A percentile compares a stretch with the other conserved stretches of the same genome.
phyloP scores from a whole-genome alignment of 2,113 vertebrate species.

The Cephalopholis sonnerati region DNA sequence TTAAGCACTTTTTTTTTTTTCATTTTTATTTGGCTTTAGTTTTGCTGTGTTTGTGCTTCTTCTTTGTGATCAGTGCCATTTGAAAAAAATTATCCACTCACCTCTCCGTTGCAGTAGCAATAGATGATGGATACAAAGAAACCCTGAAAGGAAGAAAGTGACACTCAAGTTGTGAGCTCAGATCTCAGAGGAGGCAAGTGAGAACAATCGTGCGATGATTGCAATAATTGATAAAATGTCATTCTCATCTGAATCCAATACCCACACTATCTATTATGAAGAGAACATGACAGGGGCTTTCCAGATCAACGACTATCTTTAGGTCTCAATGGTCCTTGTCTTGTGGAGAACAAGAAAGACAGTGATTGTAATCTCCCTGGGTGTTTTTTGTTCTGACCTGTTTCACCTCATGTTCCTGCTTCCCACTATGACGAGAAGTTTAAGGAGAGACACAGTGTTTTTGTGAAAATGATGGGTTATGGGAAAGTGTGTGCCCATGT shows the following conservation, averaged over 20 bases:
- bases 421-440: neutral
- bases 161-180: neutral
- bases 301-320: neutral
- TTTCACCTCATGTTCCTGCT: neutral
- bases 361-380: neutral
- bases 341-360: neutral
- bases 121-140: slow-evolving; percentile 95
- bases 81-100: slow-evolving; percentile 71
- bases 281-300: neutral
- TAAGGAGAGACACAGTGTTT: neutral
- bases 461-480: neutral
- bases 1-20: neutral
- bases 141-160: slow-evolving; percentile 82
- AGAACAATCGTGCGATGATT: neutral
- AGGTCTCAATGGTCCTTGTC: neutral
- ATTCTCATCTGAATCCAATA: neutral
- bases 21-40: neutral
- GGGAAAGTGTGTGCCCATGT: neutral
- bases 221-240: neutral
- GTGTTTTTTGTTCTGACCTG: neutral
- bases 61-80: neutral
- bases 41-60: neutral
- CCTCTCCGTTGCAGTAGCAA: slow-evolving; percentile 94
- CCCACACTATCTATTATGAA: neutral
- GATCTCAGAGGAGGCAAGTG: neutral